Base-by-base conservation (phyloP, 2,797 vertebrate species). In the Onychomys leucogaster region DNA sequence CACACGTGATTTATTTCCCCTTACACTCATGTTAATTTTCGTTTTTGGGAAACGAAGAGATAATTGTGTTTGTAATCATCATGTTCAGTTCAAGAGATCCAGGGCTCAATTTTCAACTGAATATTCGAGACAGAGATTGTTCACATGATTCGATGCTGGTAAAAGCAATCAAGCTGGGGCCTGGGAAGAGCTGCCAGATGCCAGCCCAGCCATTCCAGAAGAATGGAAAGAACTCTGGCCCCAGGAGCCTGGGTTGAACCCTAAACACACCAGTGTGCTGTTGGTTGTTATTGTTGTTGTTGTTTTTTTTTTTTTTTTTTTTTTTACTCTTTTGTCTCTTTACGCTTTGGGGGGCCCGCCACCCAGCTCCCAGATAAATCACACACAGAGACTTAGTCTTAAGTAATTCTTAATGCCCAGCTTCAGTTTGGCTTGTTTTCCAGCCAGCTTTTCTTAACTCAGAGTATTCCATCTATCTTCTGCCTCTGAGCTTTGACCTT, bases 1-100 rank as follows among this genome's bases (percentile, higher is more conserved):
- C 75, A 94, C 5, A 63, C 59, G 63, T 49, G 25, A 57, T 67
- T 29, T 3, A 16, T 34, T 49, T 10, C 1, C 65, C 29, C 63
- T 95, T 73, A 87, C 8, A 13, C 34, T 85, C 73, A 81, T 41
- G 75, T 71, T 82, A 73, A 75, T 34, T 92, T 78, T 81, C 32
- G 17, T 12, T 49, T 57, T 92, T 73, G 37, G n/a, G 43, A 94
- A 94, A 82, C 43, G 25, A 37, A n/a, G 57, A 63, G 84, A 34
- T 90, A 57, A 94, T 85, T 69, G 43, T 65, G 88, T 86, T 96
- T 86, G 14, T 82, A 82, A 76, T 82, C 57, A 25, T 46, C 6
- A 5, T 88, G 67, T 65, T 89, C 43, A 59, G 57, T 17, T 37
- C 59, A 76, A 83, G 29, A 43, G 34, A 67, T 83, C 65, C 13